phyloP scores from a whole-genome alignment of 2,888 invertebrate species.

The Nomada hirtipes region DNA sequence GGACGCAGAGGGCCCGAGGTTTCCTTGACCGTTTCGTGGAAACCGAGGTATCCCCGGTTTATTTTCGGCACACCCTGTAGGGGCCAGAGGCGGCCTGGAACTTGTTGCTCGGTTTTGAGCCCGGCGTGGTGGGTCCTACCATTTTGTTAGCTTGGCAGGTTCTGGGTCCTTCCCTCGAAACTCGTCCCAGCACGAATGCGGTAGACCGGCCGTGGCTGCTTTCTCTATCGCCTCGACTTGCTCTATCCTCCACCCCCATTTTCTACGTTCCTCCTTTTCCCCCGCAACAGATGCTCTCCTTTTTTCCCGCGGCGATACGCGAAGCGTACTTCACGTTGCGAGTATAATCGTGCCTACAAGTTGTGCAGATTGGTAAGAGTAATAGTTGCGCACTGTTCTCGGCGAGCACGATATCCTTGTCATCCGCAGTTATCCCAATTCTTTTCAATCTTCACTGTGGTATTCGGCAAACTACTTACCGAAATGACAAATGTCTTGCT shows the following conservation, averaged over 20 bases:
- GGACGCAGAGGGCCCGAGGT: not conserved
- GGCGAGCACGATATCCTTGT: too few relatives aligned
- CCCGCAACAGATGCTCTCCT: not conserved
- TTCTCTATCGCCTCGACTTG: constrained; percentile 30
- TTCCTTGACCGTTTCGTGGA: not conserved
- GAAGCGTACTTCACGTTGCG: too few relatives aligned
- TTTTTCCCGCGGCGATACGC: too few relatives aligned
- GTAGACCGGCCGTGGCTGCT: constrained; percentile 33
- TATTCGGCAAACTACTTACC: too few relatives aligned
- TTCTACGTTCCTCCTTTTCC: constrained; percentile 6
- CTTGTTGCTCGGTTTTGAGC: constrained; percentile 71
- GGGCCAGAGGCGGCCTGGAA: constrained; percentile 58
- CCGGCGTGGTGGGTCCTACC: constrained; percentile 72
- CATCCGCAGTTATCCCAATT: too few relatives aligned
- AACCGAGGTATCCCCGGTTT: not conserved
- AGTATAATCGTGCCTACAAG: too few relatives aligned
- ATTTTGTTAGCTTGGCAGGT: constrained; percentile 73
- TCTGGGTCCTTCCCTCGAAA: constrained; percentile 62
- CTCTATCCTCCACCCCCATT: constrained; percentile 22
- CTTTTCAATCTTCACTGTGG: too few relatives aligned
- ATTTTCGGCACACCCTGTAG: constrained; percentile 63
- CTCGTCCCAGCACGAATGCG: constrained; percentile 55
- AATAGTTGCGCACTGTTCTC: too few relatives aligned
- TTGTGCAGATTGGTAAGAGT: too few relatives aligned
- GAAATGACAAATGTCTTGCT: too few relatives aligned